A percentile compares a stretch with the other conserved stretches of the same genome.
Evolutionary conservation across 1,140 invertebrate species (phyloP).

Genomic region (Danaus melanippus): DNA sequence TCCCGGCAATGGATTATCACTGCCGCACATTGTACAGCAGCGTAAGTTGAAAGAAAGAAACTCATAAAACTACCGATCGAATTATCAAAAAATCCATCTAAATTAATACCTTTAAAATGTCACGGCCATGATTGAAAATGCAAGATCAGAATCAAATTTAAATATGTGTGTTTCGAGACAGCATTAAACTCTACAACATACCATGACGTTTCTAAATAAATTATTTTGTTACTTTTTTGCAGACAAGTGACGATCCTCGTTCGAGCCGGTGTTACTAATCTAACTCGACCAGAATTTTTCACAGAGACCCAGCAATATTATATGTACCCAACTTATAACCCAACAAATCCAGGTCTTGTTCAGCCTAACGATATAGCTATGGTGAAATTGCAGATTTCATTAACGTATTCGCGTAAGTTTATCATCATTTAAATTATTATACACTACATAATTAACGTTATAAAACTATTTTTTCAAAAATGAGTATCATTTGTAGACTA

Average conservation of each 20-base stretch:
- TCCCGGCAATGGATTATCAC: slow-evolving; percentile 72
- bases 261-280: slow-evolving; percentile 35
- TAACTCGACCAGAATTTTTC: slow-evolving; percentile 34
- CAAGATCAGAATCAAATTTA: no score
- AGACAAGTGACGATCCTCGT: slow-evolving; percentile 39
- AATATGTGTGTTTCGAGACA: no score
- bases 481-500: no score
- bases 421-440: slow-evolving; percentile 2
- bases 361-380: slow-evolving; percentile 50
- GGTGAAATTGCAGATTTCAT: slow-evolving; percentile 22
- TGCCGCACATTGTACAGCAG: slow-evolving; percentile 75
- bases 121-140: no score
- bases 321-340: slow-evolving; percentile 44
- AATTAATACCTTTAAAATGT: no score
- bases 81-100: no score
- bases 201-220: no score
- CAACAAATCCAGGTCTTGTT: slow-evolving; percentile 21
- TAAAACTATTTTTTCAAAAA: no score
- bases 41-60: slow-evolving; percentile 27
- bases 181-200: no score
- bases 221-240: slow-evolving; percentile 7
- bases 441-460: no score
- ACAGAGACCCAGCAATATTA: slow-evolving; percentile 38
- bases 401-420: slow-evolving; percentile 37
- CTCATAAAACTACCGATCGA: no score